Evolutionary conservation across 2,113 vertebrate genomes (phyloP), one percentile per base, ranked within the genome.

Genomic region (Synchiropus splendidus): DNA sequence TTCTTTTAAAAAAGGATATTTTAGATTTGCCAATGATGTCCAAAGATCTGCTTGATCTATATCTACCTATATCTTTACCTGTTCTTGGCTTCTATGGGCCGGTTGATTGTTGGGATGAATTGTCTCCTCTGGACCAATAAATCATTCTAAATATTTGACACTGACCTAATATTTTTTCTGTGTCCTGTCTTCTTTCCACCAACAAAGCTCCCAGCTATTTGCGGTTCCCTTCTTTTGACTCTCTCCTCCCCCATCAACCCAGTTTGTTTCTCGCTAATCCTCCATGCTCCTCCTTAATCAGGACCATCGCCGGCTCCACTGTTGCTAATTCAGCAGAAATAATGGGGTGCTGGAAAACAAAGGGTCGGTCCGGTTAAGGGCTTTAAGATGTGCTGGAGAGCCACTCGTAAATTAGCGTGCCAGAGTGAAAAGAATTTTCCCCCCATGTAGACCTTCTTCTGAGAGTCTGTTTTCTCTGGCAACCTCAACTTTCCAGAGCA

Each of bases 301-400:
- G 86, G 75, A 79, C 89, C 90, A 88, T 78, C 70, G 71, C 84
- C 87, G 82, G 82, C 72, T 80, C 75, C 42, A 82, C 77, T 82
- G 81, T 81, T 89, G 89, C 90, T 89, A 90, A 91, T 89, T 94
- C 90, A 92, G 89, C 91, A 94, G 83, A 90, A 94, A 91, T 87
- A 86, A 85, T 75, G 85, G 87, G 89, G 84, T 81, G 83, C 79
- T 84, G 81, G 84, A 86, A 90, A 90, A 92, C 87, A 90, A 89
- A 89, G 87, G 86, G 58, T 64, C 70, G 75, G 70, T 75, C 73
- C 73, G 79, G 75, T 86, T 64, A 61, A 87, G 82, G 83, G 85
- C 70, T 85, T 91, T 88, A 89, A 89, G 80, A 92, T 85, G 85
- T 87, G 88, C 90, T 87, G 87, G 83, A 89, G 86, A 90, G 83